Conservation (phyloP, 2,888 invertebrate species). For the Acronicta alni region DNA sequence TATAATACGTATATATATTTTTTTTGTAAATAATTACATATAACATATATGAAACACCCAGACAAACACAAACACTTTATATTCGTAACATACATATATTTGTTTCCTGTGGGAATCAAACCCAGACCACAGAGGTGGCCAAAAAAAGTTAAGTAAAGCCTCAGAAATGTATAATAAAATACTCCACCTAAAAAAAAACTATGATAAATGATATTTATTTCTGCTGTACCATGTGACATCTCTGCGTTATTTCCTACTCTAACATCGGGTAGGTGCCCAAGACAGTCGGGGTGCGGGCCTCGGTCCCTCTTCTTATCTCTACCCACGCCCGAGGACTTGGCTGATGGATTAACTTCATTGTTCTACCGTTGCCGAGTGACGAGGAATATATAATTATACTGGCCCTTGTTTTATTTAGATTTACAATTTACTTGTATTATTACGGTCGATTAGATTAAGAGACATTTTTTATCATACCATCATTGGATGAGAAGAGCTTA, state of each 20-base stretch:
- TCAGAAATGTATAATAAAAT: too few species aligned
- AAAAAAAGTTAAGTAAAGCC: too few species aligned
- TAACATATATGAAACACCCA: too few species aligned
- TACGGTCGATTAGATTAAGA: conserved; percentile 12
- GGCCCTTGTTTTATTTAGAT: conserved; percentile 68
- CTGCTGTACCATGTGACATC: conserved; percentile 23
- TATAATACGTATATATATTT: too few species aligned
- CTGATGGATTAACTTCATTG: conserved; percentile 90
- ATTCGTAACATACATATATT: too few species aligned
- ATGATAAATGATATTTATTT: too few species aligned
- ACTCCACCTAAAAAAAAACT: too few species aligned
- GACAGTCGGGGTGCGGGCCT: conserved; percentile 77
- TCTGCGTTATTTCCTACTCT: conserved; percentile 57
- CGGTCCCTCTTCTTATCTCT: conserved; percentile 87
- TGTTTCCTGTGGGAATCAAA: too few species aligned
- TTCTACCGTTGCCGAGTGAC: conserved; percentile 85
- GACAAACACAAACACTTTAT: too few species aligned
- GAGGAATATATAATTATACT: conserved; percentile 87
- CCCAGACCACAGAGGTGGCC: too few species aligned
- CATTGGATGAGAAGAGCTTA: too few species aligned
- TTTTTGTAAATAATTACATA: too few species aligned
- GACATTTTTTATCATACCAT: neutral
- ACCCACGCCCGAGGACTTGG: conserved; percentile 85
- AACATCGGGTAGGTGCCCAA: conserved; percentile 75
- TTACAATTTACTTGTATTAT: conserved; percentile 54